Evolutionary conservation across 2,888 invertebrate genomes (phyloP).

Genomic region (Conistra vaccinii): DNA sequence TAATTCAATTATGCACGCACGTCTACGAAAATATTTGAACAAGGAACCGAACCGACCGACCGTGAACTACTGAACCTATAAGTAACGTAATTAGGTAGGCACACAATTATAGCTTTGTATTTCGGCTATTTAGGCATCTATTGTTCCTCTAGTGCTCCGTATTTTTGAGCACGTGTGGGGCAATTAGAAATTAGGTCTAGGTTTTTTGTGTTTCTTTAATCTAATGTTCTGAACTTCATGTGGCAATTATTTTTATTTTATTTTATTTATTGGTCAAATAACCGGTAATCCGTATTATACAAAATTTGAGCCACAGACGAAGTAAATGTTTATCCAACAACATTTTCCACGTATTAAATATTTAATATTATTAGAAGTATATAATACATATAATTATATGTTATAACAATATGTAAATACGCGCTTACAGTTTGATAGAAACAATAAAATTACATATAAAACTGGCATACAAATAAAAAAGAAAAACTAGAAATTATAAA

Average conservation of each 20-base stretch:
- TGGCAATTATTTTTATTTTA: neutral
- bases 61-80: constrained; percentile 58
- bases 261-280: neutral
- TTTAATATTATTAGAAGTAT: neutral
- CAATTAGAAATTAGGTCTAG: constrained; percentile 28
- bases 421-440: neutral
- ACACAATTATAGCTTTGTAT: constrained; percentile 37
- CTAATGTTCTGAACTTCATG: neutral
- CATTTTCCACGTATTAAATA: neutral
- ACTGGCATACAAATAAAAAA: neutral
- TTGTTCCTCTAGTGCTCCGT: constrained; percentile 8
- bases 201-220: neutral
- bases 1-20: constrained; percentile 47
- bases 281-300: neutral
- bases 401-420: neutral
- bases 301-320: neutral
- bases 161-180: neutral
- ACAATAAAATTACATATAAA: neutral
- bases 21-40: constrained; percentile 42
- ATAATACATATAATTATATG: too few relatives aligned
- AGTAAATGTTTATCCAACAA: neutral
- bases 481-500: neutral
- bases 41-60: constrained; percentile 31
- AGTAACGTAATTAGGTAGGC: constrained; percentile 29
- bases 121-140: constrained; percentile 19